Conservation (phyloP, 2,797 vertebrate species). For the Myioborus miniatus region DNA sequence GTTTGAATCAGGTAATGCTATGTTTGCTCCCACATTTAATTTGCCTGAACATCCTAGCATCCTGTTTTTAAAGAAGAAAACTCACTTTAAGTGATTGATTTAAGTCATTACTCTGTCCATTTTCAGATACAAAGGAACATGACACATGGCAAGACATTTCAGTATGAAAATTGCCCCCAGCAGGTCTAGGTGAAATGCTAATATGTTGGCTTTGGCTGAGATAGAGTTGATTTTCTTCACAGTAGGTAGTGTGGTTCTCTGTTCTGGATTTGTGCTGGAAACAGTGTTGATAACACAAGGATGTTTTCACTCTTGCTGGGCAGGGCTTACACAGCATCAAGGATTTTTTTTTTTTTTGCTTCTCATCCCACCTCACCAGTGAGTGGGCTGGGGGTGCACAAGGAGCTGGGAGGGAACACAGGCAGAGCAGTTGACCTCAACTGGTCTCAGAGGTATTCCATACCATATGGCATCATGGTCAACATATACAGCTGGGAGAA, state of each 20-base stretch:
- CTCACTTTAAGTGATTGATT: not conserved
- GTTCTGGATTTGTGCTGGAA: not conserved
- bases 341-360: not conserved
- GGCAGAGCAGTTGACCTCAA: not conserved
- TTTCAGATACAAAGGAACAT: not conserved
- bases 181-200: not conserved
- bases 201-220: not conserved
- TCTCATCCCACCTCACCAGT: not conserved
- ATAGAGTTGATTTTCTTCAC: not conserved
- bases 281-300: not conserved
- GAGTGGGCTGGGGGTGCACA: not conserved
- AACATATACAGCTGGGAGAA: not conserved
- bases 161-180: not conserved
- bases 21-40: not conserved
- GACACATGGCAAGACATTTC: not conserved
- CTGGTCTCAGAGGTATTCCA: not conserved
- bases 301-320: not conserved
- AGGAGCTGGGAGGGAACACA: not conserved
- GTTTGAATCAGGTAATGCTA: not conserved
- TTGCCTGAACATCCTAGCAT: not conserved
- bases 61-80: not conserved
- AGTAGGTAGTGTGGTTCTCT: not conserved
- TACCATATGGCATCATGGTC: not conserved
- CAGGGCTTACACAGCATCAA: not conserved
- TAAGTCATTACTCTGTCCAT: not conserved